A percentile compares a stretch with the other conserved stretches of the same genome.
phyloP scores from a whole-genome alignment of 2,113 vertebrate species.

The Rhinogobius similis region DNA sequence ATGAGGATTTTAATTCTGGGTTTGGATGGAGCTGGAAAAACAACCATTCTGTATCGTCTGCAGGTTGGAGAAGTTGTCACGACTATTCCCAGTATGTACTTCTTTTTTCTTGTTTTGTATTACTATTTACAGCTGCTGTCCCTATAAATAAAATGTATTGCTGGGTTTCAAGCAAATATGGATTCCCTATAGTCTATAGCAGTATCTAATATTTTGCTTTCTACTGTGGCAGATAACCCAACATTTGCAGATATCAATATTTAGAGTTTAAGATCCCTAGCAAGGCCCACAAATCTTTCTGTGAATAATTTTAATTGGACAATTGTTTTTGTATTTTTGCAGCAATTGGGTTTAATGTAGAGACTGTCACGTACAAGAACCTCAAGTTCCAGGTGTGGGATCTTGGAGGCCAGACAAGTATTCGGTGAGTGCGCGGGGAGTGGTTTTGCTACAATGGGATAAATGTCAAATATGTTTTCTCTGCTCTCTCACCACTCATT shows the following conservation, averaged over 20 bases:
- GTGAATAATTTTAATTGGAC: background rate
- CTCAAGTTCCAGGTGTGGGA: constrained; percentile 99
- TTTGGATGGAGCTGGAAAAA: constrained; percentile 96
- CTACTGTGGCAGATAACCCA: too few relatives aligned
- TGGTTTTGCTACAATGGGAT: background rate
- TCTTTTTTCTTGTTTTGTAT: background rate
- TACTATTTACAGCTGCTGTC: background rate
- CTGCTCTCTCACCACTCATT: background rate
- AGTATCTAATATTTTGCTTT: too few relatives aligned
- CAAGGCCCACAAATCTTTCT: too few relatives aligned
- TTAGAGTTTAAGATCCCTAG: too few relatives aligned
- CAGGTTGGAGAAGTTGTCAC: constrained; percentile 99
- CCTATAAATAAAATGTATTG: background rate
- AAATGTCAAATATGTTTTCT: background rate
- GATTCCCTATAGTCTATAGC: too few relatives aligned
- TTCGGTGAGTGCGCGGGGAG: constrained; percentile 81
- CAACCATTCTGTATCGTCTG: constrained; percentile 94
- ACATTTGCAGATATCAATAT: too few relatives aligned
- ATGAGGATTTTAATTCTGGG: constrained; percentile 99
- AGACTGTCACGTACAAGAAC: constrained; percentile 96
- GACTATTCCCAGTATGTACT: constrained; percentile 93
- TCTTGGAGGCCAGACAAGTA: constrained; percentile 97
- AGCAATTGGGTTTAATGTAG: constrained; percentile 99
- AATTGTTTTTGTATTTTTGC: constrained; percentile 35
- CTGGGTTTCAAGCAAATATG: too few relatives aligned